These are phyloP conservation scores for Eristalinus aeneus DNA, from an alignment of 2,888 invertebrate genomes.

Conservation along the genomic window DNA sequence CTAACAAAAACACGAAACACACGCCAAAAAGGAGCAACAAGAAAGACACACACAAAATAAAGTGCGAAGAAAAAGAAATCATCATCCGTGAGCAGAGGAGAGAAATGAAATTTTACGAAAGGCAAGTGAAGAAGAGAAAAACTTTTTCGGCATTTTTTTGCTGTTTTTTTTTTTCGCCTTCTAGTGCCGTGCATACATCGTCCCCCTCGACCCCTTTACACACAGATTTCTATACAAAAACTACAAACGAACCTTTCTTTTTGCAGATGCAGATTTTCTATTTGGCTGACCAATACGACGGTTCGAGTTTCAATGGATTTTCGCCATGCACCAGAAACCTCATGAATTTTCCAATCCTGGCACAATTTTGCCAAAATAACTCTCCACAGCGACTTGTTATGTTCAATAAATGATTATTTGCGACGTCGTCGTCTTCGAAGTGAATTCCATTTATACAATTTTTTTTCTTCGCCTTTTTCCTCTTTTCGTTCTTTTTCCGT, in stretches of 20 bases:
- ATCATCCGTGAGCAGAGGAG: background rate
- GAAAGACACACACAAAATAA: conserved; percentile 13
- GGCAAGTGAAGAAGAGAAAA: conserved; percentile 8
- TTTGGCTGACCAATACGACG: background rate
- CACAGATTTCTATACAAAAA: conserved; percentile 21
- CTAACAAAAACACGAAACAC: conserved; percentile 11
- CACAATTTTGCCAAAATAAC: conserved; percentile 2
- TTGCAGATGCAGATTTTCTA: conserved; percentile 46
- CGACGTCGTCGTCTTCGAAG: conserved; percentile 34
- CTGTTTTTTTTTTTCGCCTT: conserved; percentile 2
- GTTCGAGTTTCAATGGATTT: background rate
- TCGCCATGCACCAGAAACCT: background rate
- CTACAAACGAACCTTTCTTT: conserved; percentile 52
- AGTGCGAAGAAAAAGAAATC: background rate
- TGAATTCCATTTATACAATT: conserved; percentile 32
- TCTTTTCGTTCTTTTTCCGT: conserved; percentile 14
- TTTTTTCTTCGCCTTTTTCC: conserved; percentile 4
- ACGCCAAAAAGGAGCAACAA: conserved; percentile 13
- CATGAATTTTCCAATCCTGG: background rate
- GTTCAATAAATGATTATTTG: conserved; percentile 22
- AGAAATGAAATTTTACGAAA: conserved; percentile 2
- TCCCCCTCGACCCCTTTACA: background rate
- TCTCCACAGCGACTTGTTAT: conserved; percentile 1
- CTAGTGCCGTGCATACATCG: background rate
- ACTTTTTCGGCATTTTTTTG: conserved; percentile 53